Conservation (phyloP, 2,113 vertebrate genomes). For the Taxidea taxus region DNA sequence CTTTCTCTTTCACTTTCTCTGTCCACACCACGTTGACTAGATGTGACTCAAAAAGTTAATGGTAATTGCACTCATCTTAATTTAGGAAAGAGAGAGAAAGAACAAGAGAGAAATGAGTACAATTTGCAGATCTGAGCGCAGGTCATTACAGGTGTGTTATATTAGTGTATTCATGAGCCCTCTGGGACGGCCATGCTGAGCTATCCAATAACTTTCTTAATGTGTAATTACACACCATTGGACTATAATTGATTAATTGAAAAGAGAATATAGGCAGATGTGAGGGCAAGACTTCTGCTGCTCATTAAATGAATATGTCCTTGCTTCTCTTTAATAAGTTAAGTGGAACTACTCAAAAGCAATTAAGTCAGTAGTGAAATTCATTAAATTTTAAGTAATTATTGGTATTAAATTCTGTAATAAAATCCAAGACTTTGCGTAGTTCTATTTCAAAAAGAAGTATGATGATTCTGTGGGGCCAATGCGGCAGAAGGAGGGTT, state of each 20-base stretch:
- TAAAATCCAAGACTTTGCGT: slow-evolving; percentile 80
- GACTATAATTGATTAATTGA: slow-evolving; percentile 90
- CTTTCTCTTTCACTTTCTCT: slow-evolving; percentile 53
- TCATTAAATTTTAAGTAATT: slow-evolving; percentile 88
- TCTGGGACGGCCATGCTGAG: slow-evolving; percentile 82
- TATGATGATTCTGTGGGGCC: slow-evolving; percentile 51
- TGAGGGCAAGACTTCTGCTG: slow-evolving; percentile 83
- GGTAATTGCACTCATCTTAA: slow-evolving; percentile 83
- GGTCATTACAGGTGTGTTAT: slow-evolving; percentile 88
- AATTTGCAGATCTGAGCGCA: slow-evolving; percentile 83
- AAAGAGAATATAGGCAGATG: slow-evolving; percentile 87
- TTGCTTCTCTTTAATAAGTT: slow-evolving; percentile 87
- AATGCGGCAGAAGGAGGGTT: slow-evolving; percentile 42
- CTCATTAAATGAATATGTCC: slow-evolving; percentile 86
- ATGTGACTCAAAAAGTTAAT: slow-evolving; percentile 85
- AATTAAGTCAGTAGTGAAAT: slow-evolving; percentile 86
- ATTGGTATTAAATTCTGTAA: slow-evolving; percentile 83
- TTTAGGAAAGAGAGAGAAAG: slow-evolving; percentile 76
- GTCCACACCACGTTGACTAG: slow-evolving; percentile 76
- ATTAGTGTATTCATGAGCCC: slow-evolving; percentile 86
- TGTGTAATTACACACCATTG: slow-evolving; percentile 87
- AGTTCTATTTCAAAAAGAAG: slow-evolving; percentile 73
- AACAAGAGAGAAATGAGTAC: slow-evolving; percentile 79
- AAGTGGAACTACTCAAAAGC: slow-evolving; percentile 86
- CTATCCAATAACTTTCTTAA: slow-evolving; percentile 88